Conservation (phyloP, 2,113 vertebrate species). For the Rhabdornis inornatus region DNA sequence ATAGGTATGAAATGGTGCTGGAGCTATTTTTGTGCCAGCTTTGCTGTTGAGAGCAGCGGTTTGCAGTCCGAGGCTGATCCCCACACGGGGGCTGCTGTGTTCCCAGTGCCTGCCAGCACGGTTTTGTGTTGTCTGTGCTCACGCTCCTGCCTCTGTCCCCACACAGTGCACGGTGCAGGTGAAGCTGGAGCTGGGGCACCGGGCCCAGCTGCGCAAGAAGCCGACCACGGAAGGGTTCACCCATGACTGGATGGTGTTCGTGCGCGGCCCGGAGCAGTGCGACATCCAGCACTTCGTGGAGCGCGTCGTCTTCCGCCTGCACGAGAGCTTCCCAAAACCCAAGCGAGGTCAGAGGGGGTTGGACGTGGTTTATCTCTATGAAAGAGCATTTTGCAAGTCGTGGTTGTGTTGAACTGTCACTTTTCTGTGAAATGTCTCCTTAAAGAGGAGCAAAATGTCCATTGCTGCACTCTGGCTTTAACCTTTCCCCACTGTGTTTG, state of each 20-base stretch:
- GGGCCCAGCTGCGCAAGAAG: conserved; percentile 95
- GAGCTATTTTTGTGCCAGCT: background rate
- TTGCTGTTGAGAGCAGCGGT: background rate
- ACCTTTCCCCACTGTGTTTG: background rate
- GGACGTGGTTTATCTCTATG: fast-evolving
- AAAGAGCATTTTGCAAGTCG: background rate
- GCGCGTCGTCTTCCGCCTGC: conserved; percentile 94
- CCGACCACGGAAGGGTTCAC: conserved; percentile 96
- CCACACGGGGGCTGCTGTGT: background rate
- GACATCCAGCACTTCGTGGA: conserved; percentile 99
- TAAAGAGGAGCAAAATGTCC: background rate
- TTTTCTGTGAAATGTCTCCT: background rate
- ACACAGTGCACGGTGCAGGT: conserved; percentile 96
- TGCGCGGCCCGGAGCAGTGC: conserved; percentile 92
- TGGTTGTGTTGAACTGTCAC: background rate
- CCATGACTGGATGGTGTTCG: conserved; percentile 99
- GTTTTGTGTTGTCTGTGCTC: background rate
- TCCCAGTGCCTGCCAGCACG: background rate
- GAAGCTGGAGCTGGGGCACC: conserved; percentile 96
- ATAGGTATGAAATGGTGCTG: background rate
- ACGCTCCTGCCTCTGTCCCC: background rate
- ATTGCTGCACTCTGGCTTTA: background rate
- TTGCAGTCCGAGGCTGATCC: background rate
- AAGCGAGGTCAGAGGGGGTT: conserved; percentile 84
- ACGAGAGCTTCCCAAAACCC: conserved; percentile 98